Base-by-base conservation (phyloP, 2,888 invertebrate genomes). In the Cataglyphis rosenhaueri region DNA sequence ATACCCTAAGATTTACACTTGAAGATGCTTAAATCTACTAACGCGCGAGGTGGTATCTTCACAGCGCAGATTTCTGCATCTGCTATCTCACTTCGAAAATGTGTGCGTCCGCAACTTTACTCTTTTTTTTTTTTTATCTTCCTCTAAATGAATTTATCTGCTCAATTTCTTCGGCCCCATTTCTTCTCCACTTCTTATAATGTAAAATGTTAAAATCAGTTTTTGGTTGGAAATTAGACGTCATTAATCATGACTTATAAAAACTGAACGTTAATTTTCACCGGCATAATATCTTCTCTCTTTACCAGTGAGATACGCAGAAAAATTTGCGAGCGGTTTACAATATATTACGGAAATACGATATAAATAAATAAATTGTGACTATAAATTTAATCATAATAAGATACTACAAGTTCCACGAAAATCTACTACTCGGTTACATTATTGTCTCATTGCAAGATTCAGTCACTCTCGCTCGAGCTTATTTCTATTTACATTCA, bases 401-500 rank as follows among this genome's bases (percentile, higher is more conserved):
- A 59, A 74, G 62, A 61, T 35, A 44, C 41, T 70, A 74, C 81
- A 61, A 73, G 52, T 41, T 18, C 52, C 29, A 21, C n/a, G 38
- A 75, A 52, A 64, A 81, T 83, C 79, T 76, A 76, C 76, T 81
- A 38, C 68, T 73, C 76, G 55, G 76, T 81, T 81, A 81, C 81
- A 83, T 86, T 83, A 86, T 82, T 76, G 76, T 76, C 76, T 48
- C 62, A 48, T 68, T 73, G 55, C 68, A 59, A 81, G 85, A 78
- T 78, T 62, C 81, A 79, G 66, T 78, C n/a, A 62, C 59, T 66
- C 57, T 75, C 75, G 21, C 59, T 82, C 83, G 35, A 65, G 78
- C 71, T 82, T 78, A 78, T 82, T 84, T 82, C 81, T 70, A 84
- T 85, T 81, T 85, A 85, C 81, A 75, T 84, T 64, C 76, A 15